Conservation (phyloP, 1,140 invertebrate genomes). For the Drosophila tani region DNA sequence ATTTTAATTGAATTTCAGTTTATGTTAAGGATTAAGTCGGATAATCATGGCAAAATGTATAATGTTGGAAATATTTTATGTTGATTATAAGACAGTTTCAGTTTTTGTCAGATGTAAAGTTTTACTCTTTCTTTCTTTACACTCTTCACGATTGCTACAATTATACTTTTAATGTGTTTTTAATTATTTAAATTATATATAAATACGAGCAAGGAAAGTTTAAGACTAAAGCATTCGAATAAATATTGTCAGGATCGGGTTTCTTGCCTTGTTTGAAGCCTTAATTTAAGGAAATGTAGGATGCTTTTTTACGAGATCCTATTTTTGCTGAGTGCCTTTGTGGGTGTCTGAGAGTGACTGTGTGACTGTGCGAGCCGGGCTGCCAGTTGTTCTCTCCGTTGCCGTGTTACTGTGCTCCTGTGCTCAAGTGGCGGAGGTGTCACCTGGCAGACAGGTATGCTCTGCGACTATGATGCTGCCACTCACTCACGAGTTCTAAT, state of each 20-base stretch:
- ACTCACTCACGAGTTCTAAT: slow-evolving; percentile 42
- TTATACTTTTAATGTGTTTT: background rate
- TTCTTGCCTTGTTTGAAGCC: background rate
- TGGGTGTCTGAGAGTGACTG: slow-evolving; percentile 12
- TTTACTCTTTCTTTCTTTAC: background rate
- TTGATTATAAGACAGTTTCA: background rate
- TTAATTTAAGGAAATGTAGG: background rate
- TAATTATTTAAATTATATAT: background rate
- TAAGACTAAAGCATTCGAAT: background rate
- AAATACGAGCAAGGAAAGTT: too few species aligned
- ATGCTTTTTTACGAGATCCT: background rate
- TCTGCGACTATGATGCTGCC: slow-evolving; percentile 61
- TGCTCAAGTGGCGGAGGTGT: slow-evolving; percentile 76
- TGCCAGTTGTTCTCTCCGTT: slow-evolving; percentile 36
- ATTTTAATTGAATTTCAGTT: background rate
- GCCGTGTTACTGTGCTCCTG: slow-evolving; percentile 57
- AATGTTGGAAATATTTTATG: background rate
- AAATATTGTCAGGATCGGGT: background rate
- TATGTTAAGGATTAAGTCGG: background rate
- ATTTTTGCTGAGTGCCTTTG: slow-evolving; percentile 7
- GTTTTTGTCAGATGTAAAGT: too few species aligned
- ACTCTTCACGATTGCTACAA: background rate
- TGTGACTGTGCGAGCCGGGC: slow-evolving; percentile 10
- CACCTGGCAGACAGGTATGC: slow-evolving; percentile 69
- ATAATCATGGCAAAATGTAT: too few species aligned